Evolutionary conservation across 2,888 invertebrate genomes (phyloP).

Genomic region (Dastarcus helophoroides): DNA sequence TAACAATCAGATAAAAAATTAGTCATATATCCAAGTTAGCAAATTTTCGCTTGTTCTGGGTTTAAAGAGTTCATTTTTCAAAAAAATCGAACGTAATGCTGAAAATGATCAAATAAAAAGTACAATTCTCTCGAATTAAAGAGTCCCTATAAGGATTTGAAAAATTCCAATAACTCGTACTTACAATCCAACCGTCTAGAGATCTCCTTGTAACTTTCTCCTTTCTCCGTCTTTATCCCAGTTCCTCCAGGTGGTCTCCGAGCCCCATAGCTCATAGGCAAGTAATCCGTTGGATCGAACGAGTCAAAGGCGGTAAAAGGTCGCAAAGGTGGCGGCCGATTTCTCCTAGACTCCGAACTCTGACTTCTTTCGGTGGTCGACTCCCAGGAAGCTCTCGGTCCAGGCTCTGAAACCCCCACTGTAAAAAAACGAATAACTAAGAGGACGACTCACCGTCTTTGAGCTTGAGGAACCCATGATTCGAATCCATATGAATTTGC

Average conservation of each 20-base stretch:
- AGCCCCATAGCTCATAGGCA: constrained; percentile 12
- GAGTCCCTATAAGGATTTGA: too few species aligned
- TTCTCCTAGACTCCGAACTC: constrained; percentile 13
- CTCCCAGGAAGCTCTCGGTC: constrained; percentile 39
- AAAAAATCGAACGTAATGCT: too few species aligned
- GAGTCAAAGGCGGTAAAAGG: constrained; percentile 17
- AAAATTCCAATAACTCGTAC: too few species aligned
- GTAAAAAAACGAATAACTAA: background rate
- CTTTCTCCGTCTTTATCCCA: constrained; percentile 34
- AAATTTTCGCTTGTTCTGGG: too few species aligned
- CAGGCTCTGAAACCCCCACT: constrained; percentile 35
- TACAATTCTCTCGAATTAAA: too few species aligned
- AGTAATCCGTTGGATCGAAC: constrained; percentile 23
- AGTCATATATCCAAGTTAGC: too few species aligned
- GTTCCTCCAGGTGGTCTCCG: constrained; percentile 16
- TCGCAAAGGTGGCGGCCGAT: constrained; percentile 19
- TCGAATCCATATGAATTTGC: constrained; percentile 49
- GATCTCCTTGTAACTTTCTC: constrained; percentile 34
- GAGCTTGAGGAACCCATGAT: constrained; percentile 52
- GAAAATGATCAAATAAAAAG: too few species aligned
- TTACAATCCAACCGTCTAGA: constrained; percentile 34
- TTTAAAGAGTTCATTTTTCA: too few species aligned
- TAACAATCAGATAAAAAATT: too few species aligned
- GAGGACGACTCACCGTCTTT: constrained; percentile 42
- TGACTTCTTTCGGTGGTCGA: constrained; percentile 20